Conservation (phyloP, 1,140 invertebrate genomes). For the Lasioglossum albipes region DNA sequence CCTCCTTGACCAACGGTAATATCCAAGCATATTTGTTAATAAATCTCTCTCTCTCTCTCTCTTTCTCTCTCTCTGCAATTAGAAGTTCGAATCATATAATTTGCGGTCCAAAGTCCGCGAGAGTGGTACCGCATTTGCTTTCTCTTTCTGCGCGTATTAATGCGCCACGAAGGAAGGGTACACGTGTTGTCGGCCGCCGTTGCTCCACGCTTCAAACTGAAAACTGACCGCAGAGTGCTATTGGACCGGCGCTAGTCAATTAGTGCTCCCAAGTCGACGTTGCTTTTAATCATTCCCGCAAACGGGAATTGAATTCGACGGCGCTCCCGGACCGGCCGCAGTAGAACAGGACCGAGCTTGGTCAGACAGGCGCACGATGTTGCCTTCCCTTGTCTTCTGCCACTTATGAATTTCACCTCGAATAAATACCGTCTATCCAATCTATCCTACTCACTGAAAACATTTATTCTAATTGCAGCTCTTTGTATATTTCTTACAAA, state of each 20-base stretch:
- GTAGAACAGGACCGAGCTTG: not conserved
- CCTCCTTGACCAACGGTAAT: no score
- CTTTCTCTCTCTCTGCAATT: not conserved
- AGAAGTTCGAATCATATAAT: not conserved
- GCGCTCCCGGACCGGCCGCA: not conserved
- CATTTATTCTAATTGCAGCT: no score
- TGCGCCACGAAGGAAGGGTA: not conserved
- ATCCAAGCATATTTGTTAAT: not conserved
- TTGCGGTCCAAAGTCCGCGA: not conserved
- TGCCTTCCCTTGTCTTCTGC: no score
- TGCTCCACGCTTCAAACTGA: not conserved
- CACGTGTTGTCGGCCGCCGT: not conserved
- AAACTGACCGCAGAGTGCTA: not conserved
- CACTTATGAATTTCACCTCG: no score
- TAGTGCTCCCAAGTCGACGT: not conserved
- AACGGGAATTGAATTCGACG: not conserved
- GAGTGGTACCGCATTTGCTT: not conserved
- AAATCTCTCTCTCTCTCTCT: not conserved
- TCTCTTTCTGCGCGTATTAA: not conserved
- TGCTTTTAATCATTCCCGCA: constrained; percentile 1
- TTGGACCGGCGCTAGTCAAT: not conserved
- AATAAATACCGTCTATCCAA: no score
- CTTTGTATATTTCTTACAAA: no score
- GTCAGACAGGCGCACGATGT: not conserved
- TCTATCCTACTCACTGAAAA: no score